Conservation (phyloP, 2,113 vertebrate genomes). For the Trogon surrucura region DNA sequence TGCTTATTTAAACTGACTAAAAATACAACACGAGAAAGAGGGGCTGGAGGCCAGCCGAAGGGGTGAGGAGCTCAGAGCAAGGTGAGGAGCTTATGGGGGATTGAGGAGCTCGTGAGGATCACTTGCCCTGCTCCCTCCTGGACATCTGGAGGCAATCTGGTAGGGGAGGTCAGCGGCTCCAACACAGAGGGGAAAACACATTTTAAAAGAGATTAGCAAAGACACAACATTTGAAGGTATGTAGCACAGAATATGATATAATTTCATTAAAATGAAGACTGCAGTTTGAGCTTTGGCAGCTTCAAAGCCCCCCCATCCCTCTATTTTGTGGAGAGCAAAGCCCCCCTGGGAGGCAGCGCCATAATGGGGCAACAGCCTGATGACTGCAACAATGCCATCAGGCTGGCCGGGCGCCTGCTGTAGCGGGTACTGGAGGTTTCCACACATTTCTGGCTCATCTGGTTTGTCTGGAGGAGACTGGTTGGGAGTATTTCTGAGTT, state of each 20-base stretch:
- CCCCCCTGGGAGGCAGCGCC: fast-evolving
- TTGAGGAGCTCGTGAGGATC: background rate
- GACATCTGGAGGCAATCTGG: constrained; percentile 31
- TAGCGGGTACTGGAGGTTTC: background rate
- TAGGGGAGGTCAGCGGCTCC: background rate
- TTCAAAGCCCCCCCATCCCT: background rate
- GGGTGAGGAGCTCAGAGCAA: too few species aligned
- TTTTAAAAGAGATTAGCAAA: background rate
- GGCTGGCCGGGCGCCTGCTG: fast-evolving
- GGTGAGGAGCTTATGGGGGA: too few species aligned
- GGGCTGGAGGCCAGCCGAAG: background rate
- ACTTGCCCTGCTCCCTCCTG: background rate
- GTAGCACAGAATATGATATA: background rate
- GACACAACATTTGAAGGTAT: background rate
- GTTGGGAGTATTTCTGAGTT: background rate
- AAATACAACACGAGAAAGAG: fast-evolving
- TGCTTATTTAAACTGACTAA: background rate
- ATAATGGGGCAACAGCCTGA: background rate
- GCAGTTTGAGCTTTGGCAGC: background rate
- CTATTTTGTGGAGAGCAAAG: background rate
- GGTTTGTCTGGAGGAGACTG: background rate
- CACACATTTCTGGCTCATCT: background rate
- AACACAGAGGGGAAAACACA: background rate
- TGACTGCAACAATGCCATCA: fast-evolving
- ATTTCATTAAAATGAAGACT: background rate